Evolutionary conservation across 1,140 invertebrate species (phyloP).

Genomic region (Lysiphlebus fabarum): DNA sequence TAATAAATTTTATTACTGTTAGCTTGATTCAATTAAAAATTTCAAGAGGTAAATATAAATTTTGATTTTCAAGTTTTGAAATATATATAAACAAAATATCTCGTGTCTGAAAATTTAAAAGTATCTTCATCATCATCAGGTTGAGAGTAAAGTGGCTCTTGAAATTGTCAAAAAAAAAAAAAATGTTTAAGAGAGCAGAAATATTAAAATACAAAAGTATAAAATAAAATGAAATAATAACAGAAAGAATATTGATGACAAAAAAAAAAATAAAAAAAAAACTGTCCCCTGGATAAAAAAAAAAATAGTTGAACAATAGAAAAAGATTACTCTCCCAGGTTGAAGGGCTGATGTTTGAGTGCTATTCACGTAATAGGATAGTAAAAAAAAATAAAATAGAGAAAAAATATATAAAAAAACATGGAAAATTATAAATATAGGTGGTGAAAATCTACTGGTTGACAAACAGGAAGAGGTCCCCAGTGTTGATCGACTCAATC

Average conservation of each 20-base stretch:
- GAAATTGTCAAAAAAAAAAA: background rate
- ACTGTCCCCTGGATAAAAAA: conserved; percentile 15
- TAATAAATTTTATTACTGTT: too few relatives aligned
- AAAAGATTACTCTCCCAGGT: conserved; percentile 23
- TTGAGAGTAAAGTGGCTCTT: conserved; percentile 11
- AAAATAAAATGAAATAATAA: conserved; percentile 12
- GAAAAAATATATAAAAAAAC: background rate
- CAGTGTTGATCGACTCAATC: conserved; percentile 32
- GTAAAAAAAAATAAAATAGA: conserved; percentile 11
- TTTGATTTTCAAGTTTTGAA: too few relatives aligned
- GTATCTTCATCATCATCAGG: conserved; percentile 1
- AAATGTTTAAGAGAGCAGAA: conserved; percentile 1
- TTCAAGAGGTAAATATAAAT: too few relatives aligned
- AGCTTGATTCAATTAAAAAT: too few relatives aligned
- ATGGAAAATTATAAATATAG: conserved; percentile 32
- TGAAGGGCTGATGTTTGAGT: conserved; percentile 12
- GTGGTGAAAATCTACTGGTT: conserved; percentile 29
- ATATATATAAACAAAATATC: too few relatives aligned
- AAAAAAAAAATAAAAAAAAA: conserved; percentile 19
- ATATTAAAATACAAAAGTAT: conserved; percentile 14
- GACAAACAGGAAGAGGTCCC: conserved; percentile 34
- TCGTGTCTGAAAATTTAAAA: conserved; percentile 6
- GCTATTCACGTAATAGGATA: conserved; percentile 34
- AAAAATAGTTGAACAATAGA: conserved; percentile 17
- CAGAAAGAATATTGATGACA: background rate